phyloP scores from a whole-genome alignment of 2,797 vertebrate genomes.

The Microhierax caerulescens region DNA sequence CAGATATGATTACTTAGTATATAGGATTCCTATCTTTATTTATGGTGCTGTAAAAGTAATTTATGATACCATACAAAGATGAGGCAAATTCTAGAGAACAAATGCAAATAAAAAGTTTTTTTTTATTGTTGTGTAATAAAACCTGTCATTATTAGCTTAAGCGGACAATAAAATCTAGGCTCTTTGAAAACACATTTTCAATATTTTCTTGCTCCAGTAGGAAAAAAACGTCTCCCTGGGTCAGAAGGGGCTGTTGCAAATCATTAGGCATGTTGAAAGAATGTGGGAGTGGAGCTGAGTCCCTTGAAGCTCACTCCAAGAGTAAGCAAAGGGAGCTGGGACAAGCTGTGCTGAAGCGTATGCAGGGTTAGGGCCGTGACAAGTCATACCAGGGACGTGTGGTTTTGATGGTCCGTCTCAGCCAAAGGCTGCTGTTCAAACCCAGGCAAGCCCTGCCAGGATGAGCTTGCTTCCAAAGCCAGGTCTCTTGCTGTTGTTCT shows the following conservation, averaged over 20 bases:
- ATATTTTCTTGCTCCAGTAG: not conserved
- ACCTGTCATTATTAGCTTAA: not conserved
- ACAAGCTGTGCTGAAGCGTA: not conserved
- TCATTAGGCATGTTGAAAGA: not conserved
- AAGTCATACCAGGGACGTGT: not conserved
- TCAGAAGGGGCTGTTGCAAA: not conserved
- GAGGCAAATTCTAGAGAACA: not conserved
- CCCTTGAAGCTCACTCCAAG: not conserved
- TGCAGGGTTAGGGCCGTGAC: fast-evolving
- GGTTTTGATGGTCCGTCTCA: not conserved
- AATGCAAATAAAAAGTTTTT: not conserved
- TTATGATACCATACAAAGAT: not conserved
- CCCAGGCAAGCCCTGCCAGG: not conserved
- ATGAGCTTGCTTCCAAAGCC: not conserved
- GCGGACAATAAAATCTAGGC: not conserved
- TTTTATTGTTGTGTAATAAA: not conserved
- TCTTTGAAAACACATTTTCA: not conserved
- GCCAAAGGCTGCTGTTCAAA: not conserved
- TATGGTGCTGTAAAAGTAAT: not conserved
- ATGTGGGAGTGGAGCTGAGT: not conserved
- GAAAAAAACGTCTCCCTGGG: fast-evolving
- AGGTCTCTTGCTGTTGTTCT: not conserved
- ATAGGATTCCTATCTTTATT: not conserved
- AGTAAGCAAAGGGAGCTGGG: not conserved
- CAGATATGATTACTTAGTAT: not conserved